Percentiles rank a stretch among this genome's conserved stretches.
Evolutionary conservation across 1,140 invertebrate genomes (phyloP).

Genomic region (Thereuonema tuberculata): DNA sequence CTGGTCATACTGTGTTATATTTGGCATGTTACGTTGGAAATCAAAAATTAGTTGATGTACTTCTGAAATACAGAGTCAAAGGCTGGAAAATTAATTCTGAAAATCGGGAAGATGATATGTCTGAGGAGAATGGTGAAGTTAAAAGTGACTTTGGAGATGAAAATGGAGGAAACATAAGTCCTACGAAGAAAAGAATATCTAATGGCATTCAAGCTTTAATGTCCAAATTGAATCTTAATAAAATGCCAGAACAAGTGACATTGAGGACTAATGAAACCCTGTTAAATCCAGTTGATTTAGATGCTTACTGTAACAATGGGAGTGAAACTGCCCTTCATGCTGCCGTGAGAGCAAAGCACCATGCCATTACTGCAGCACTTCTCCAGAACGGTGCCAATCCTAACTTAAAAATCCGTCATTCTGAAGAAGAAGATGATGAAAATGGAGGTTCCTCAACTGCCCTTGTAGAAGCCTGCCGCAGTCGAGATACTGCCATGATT

Average conservation of each 20-base stretch:
- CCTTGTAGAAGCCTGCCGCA: slow-evolving; percentile 56
- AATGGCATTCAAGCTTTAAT: slow-evolving; percentile 76
- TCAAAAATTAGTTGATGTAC: slow-evolving; percentile 56
- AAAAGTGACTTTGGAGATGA: slow-evolving; percentile 18
- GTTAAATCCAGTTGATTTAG: slow-evolving; percentile 52
- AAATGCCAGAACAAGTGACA: not conserved
- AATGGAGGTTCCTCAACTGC: slow-evolving; percentile 37
- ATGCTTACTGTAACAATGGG: slow-evolving; percentile 57
- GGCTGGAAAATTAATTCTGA: slow-evolving; percentile 40
- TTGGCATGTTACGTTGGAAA: slow-evolving; percentile 73
- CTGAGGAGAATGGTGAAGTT: slow-evolving; percentile 15
- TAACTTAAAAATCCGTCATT: slow-evolving; percentile 27
- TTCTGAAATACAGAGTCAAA: slow-evolving; percentile 58
- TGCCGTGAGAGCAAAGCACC: slow-evolving; percentile 59
- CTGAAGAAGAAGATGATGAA: slow-evolving; percentile 10
- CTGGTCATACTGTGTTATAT: slow-evolving; percentile 78
- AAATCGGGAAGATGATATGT: slow-evolving; percentile 11
- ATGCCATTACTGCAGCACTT: slow-evolving; percentile 55
- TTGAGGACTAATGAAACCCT: slow-evolving; percentile 32
- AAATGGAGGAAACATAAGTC: slow-evolving; percentile 17
- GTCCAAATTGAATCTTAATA: slow-evolving; percentile 53
- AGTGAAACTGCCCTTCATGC: slow-evolving; percentile 61
- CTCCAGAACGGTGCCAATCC: slow-evolving; percentile 48
- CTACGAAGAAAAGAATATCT: slow-evolving; percentile 45
- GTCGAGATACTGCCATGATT: slow-evolving; percentile 45